These are phyloP conservation scores for Dendrocopos noguchii DNA, from an alignment of 2,113 vertebrate species.

Conservation along the genomic window DNA sequence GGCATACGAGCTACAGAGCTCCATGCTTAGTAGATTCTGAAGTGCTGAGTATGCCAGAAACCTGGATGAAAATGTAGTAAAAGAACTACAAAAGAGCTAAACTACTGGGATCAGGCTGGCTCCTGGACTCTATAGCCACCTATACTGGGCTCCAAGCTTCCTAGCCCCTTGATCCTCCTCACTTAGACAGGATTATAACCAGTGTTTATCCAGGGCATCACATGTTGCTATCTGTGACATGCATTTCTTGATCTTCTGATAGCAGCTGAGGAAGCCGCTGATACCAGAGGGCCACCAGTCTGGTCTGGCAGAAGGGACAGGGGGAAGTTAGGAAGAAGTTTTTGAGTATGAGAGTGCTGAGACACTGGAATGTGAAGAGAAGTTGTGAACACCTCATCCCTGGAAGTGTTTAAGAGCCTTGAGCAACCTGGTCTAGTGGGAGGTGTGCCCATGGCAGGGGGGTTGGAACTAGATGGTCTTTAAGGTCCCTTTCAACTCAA, in stretches of 20 bases:
- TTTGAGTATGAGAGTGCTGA: too few relatives aligned
- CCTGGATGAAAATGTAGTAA: neutral
- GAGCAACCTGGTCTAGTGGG: too few relatives aligned
- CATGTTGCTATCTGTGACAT: accelerated
- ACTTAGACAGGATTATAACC: too few relatives aligned
- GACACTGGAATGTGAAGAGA: too few relatives aligned
- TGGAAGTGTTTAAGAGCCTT: too few relatives aligned
- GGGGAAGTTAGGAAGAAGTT: too few relatives aligned
- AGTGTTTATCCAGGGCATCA: neutral
- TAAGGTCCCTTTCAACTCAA: too few relatives aligned
- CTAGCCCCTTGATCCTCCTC: neutral
- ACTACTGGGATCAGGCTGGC: neutral
- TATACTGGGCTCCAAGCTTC: neutral
- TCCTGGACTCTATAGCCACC: neutral
- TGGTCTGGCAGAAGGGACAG: neutral
- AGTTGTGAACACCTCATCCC: too few relatives aligned
- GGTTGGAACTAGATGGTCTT: too few relatives aligned
- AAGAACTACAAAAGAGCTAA: neutral
- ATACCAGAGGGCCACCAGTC: neutral
- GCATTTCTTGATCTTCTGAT: neutral
- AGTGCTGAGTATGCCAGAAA: neutral
- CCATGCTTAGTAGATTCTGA: neutral
- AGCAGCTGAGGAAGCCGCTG: neutral
- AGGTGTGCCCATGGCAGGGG: too few relatives aligned
- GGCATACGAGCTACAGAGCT: neutral